These are phyloP conservation scores for Apostichopus parvimensis DNA, from an alignment of 35 echinoderm and acorn worm genomes.

Conservation along the genomic window DNA sequence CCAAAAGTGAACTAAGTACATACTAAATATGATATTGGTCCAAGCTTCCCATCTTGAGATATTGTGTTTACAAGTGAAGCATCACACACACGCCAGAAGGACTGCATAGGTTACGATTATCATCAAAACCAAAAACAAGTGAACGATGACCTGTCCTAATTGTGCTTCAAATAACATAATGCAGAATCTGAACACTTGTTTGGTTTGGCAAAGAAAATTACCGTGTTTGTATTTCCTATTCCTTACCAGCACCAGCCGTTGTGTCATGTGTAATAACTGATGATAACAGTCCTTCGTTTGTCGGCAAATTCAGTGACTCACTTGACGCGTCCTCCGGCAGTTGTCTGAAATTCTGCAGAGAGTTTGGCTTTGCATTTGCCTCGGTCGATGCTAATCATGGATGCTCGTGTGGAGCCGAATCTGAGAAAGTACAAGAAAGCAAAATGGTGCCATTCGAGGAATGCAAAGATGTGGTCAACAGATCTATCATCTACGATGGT, in stretches of 20 bases:
- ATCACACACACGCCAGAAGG: too few relatives aligned
- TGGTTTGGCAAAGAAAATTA: neutral
- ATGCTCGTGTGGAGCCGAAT: constrained; percentile 24
- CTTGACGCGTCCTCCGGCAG: neutral
- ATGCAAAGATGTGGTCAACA: neutral
- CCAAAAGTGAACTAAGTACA: too few relatives aligned
- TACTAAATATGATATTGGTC: too few relatives aligned
- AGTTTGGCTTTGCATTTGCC: constrained; percentile 21
- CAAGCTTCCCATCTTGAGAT: too few relatives aligned
- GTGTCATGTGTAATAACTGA: neutral
- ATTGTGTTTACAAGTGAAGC: too few relatives aligned
- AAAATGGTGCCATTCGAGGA: neutral
- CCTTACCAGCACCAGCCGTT: neutral
- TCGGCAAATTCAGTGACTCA: neutral
- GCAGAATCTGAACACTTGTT: too few relatives aligned
- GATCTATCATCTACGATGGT: constrained; percentile 5
- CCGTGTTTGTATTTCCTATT: neutral
- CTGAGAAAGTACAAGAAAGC: neutral
- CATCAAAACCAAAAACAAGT: too few relatives aligned
- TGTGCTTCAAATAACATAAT: too few relatives aligned
- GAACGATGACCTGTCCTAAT: too few relatives aligned
- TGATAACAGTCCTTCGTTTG: neutral
- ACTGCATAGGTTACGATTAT: too few relatives aligned
- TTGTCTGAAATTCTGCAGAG: constrained; percentile 4
- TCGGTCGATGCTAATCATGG: neutral